These are phyloP conservation scores for Nipponacmea schrenckii DNA, from an alignment of 2,888 invertebrate species.

Conservation along the genomic window DNA sequence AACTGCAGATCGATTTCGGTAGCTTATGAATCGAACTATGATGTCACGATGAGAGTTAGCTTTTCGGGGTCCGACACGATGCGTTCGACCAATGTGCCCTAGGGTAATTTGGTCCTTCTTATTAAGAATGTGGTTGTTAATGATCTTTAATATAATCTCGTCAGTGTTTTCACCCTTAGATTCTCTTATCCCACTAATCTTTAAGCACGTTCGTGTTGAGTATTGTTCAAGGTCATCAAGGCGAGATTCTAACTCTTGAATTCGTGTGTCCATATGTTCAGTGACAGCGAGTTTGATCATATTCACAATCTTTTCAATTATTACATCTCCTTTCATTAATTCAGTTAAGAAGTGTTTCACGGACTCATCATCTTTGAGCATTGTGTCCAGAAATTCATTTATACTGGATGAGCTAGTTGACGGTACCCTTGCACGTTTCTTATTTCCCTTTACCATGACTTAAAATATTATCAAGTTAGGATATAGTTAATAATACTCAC, in stretches of 20 bases:
- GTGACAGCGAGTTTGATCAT: background rate
- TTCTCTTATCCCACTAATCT: background rate
- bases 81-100: background rate
- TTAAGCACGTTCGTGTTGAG: background rate
- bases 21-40: background rate
- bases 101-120: background rate
- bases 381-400: background rate
- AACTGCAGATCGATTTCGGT: background rate
- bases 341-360: background rate
- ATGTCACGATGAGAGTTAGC: background rate
- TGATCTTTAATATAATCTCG: background rate
- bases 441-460: background rate
- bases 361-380: background rate
- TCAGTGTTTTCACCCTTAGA: background rate
- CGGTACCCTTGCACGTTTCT: background rate
- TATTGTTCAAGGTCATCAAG: background rate
- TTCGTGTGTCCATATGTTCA: background rate
- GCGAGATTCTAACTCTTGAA: background rate
- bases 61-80: background rate
- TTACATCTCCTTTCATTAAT: background rate
- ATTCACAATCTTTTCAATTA: background rate
- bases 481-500: too few relatives aligned
- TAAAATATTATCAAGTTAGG: too few relatives aligned
- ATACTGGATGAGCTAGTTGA: background rate
- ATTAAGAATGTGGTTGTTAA: background rate